A percentile compares a stretch with the other conserved stretches of the same genome.
phyloP scores from a whole-genome alignment of 1,140 invertebrate genomes.

The Caenorhabditis elegans region DNA sequence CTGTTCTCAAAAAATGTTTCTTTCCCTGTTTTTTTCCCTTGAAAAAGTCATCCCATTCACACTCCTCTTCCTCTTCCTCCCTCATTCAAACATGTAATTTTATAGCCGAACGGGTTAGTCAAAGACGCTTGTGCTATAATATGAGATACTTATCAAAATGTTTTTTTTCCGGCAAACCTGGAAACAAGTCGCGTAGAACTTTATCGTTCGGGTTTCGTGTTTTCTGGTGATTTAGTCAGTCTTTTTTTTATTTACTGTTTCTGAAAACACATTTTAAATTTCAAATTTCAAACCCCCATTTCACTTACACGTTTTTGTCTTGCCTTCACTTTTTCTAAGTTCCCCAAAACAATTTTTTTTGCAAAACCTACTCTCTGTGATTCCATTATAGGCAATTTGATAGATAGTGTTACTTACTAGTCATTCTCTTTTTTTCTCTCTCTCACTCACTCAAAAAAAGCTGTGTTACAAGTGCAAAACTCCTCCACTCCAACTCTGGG shows the following conservation, averaged over 20 bases:
- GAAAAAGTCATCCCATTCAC: not conserved
- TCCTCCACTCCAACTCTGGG: slow-evolving; percentile 7
- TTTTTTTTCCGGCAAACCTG: no score
- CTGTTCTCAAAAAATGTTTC: not conserved
- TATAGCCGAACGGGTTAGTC: slow-evolving; percentile 24
- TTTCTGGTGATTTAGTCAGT: no score
- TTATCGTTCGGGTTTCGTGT: not conserved
- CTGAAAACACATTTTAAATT: no score
- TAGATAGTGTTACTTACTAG: no score
- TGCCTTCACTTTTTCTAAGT: not conserved
- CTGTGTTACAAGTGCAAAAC: slow-evolving; percentile 31
- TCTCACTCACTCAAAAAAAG: slow-evolving; percentile 4
- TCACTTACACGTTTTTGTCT: not conserved
- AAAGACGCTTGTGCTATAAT: slow-evolving; percentile 21
- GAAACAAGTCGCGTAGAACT: not conserved
- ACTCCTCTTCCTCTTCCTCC: not conserved
- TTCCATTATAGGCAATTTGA: no score
- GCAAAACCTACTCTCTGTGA: no score
- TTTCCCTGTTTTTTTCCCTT: not conserved
- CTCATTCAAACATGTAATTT: not conserved
- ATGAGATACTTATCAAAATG: not conserved
- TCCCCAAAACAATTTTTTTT: no score
- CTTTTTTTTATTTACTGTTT: no score
- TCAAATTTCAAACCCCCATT: no score
- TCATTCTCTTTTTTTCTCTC: not conserved